Conservation (phyloP, 2,797 vertebrate genomes). For the Gobionotothen gibberifrons region DNA sequence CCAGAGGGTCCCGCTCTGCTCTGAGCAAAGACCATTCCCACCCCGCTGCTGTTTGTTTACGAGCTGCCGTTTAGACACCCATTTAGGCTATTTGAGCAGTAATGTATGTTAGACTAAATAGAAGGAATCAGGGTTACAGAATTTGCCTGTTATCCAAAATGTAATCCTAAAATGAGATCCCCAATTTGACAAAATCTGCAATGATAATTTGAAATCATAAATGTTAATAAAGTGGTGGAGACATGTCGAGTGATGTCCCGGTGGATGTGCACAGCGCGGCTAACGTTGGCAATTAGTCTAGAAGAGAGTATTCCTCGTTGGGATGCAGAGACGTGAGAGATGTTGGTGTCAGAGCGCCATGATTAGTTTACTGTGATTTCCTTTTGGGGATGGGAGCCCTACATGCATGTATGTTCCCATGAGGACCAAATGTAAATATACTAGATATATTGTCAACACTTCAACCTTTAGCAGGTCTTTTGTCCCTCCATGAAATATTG, state of each 20-base stretch:
- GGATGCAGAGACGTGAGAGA: slow-evolving; percentile 65
- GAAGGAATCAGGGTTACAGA: slow-evolving; percentile 70
- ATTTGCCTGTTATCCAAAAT: slow-evolving; percentile 67
- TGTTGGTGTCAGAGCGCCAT: slow-evolving; percentile 70
- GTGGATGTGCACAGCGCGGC: slow-evolving; percentile 59
- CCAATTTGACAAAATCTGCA: slow-evolving; percentile 43
- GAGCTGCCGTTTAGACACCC: slow-evolving; percentile 76
- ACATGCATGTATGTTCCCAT: slow-evolving; percentile 68
- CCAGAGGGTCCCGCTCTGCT: slow-evolving; percentile 74
- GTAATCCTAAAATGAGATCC: slow-evolving; percentile 52
- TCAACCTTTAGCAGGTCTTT: slow-evolving; percentile 65
- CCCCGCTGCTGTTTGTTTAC: slow-evolving; percentile 84
- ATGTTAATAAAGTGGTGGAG: slow-evolving; percentile 63
- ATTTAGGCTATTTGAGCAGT: slow-evolving; percentile 80
- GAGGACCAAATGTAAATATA: slow-evolving; percentile 84
- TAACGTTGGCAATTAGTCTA: slow-evolving; percentile 72
- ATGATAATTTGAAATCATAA: slow-evolving; percentile 51
- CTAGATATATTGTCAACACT: slow-evolving; percentile 76
- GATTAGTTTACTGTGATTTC: slow-evolving; percentile 78
- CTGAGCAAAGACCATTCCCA: slow-evolving; percentile 78
- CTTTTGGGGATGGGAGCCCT: slow-evolving; percentile 69
- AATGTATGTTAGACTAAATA: slow-evolving; percentile 77
- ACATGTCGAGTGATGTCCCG: slow-evolving; percentile 69
- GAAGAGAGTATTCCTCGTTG: slow-evolving; percentile 62
- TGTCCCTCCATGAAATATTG: slow-evolving; percentile 66